Conservation (phyloP, 2,888 invertebrate species). For the Eledone cirrhosa region DNA sequence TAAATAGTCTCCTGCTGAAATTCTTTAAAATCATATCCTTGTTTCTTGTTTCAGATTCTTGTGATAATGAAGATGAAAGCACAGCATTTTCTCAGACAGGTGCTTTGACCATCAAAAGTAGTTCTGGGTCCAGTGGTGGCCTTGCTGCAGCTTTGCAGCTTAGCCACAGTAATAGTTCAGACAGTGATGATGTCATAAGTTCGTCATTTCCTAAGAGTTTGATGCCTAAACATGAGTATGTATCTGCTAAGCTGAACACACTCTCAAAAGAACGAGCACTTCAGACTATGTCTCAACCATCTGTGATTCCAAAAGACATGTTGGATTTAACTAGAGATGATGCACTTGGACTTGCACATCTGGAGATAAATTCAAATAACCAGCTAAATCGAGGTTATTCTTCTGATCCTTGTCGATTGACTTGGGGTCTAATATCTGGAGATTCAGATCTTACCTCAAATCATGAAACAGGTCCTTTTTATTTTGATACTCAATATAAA, state of each 20-base stretch:
- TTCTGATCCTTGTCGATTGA: constrained; percentile 9
- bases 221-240: not conserved
- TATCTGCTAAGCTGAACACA: not conserved
- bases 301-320: not conserved
- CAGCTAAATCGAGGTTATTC: constrained; percentile 11
- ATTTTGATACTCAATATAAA: not conserved
- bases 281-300: not conserved
- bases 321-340: not conserved
- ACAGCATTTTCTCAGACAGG: constrained; percentile 64
- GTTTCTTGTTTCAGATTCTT: constrained; percentile 49
- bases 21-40: not conserved
- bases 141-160: constrained; percentile 60
- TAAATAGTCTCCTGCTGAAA: too few species aligned
- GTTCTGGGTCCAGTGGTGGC: constrained; percentile 63
- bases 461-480: not conserved
- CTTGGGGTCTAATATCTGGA: not conserved
- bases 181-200: constrained; percentile 51
- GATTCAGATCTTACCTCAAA: not conserved
- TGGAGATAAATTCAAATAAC: not conserved
- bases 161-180: constrained; percentile 52
- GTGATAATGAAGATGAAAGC: constrained; percentile 59
- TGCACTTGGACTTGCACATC: not conserved
- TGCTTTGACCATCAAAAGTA: constrained; percentile 64
- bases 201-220: not conserved
- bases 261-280: not conserved